Conservation (phyloP, 1,140 invertebrate species). For the Oryzaephilus surinamensis region DNA sequence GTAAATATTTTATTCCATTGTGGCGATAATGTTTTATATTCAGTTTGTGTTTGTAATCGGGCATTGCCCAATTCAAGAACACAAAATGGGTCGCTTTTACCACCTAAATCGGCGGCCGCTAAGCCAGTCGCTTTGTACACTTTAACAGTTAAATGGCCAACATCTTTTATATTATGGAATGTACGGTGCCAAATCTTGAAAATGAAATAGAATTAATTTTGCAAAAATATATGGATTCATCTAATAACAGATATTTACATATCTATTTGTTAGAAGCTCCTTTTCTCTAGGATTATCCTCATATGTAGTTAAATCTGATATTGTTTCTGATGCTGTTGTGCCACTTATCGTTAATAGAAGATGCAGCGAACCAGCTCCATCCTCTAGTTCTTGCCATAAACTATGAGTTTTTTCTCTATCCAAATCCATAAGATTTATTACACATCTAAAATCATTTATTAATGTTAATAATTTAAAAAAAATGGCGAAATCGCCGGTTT, state of each 20-base stretch:
- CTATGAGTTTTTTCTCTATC: conserved; percentile 86
- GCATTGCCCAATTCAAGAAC: conserved; percentile 92
- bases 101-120: conserved; percentile 82
- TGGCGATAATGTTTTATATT: conserved; percentile 93
- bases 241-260: conserved; percentile 67
- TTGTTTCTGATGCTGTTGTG: conserved; percentile 82
- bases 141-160: conserved; percentile 82
- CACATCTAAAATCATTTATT: conserved; percentile 49
- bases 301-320: conserved; percentile 78
- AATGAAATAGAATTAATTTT: conserved; percentile 5
- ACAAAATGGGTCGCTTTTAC: conserved; percentile 95
- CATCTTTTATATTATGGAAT: conserved; percentile 68
- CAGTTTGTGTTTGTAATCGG: conserved; percentile 92
- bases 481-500: background rate
- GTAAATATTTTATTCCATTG: conserved; percentile 99
- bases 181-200: conserved; percentile 52
- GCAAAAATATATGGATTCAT: too few relatives aligned
- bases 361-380: conserved; percentile 77
- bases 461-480: conserved; percentile 5
- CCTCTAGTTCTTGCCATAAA: conserved; percentile 80
- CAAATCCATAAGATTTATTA: conserved; percentile 74
- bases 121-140: conserved; percentile 82
- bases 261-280: conserved; percentile 56
- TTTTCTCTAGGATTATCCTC: conserved; percentile 66
- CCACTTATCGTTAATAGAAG: conserved; percentile 90